phyloP scores from a whole-genome alignment of 2,797 vertebrate genomes.

The Orestias chungarensis region DNA sequence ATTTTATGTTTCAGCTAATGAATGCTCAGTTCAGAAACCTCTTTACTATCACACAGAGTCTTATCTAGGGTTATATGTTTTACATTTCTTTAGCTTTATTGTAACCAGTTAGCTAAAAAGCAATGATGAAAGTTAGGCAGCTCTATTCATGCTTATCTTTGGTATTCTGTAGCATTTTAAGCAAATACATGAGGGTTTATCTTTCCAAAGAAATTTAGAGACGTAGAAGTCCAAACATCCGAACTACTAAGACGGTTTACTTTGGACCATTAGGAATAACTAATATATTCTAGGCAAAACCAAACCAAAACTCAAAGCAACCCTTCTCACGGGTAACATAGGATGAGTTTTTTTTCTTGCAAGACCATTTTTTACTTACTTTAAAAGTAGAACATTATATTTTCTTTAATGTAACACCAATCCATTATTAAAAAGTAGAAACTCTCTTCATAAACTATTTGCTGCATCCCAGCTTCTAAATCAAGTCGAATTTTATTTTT shows the following conservation, averaged over 20 bases:
- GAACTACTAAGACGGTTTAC: background rate
- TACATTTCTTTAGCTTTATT: too few species aligned
- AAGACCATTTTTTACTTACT: background rate
- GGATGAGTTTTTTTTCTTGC: background rate
- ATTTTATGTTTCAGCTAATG: background rate
- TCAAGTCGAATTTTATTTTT: slow-evolving; percentile 8
- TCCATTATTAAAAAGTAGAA: slow-evolving; percentile 34
- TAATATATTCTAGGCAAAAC: background rate
- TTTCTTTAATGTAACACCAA: slow-evolving; percentile 6
- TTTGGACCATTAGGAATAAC: background rate
- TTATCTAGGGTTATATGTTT: too few species aligned
- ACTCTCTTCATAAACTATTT: slow-evolving; percentile 14
- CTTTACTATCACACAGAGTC: too few species aligned
- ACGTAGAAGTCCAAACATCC: background rate
- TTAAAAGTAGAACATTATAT: background rate
- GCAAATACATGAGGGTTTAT: too few species aligned
- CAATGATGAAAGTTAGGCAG: too few species aligned
- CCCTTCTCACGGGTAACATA: background rate
- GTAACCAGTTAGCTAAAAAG: too few species aligned
- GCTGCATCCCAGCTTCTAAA: slow-evolving; percentile 4
- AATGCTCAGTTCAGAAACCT: background rate
- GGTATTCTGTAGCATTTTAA: too few species aligned
- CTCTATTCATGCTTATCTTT: too few species aligned
- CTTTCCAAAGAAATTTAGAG: background rate
- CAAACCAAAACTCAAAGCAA: background rate